Base-by-base conservation (phyloP, 2,113 vertebrate species). In the Quiscalus mexicanus region DNA sequence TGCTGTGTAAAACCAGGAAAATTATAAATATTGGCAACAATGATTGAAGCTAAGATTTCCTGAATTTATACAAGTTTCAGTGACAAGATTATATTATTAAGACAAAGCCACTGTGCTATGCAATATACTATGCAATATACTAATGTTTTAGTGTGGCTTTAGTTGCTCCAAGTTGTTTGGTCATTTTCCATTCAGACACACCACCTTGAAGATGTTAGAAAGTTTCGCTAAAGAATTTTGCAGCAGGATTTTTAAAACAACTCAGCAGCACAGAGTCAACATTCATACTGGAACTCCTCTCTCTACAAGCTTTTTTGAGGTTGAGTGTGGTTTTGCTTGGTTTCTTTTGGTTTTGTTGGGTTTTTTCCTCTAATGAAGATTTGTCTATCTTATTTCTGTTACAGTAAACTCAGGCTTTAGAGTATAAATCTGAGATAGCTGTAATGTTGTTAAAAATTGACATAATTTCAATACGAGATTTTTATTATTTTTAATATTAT, bases 201-300 rank as follows among this genome's bases (percentile, higher is more conserved):
- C 0, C 0, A 1, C 11, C 16, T 52, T 25, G 15, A 73, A 62
- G 12, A 75, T 2, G 37, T 42, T 10, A 20, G 6, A 55, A 90
- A 49, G 9, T n/a, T 71, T 59, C 22, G 4, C 4, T 33, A 23
- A 68, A n/a, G 2, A 13, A n/a, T 69, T 71, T 68, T 80, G 1
- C 35, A 83, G 23, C 1, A 73, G 9, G 3, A 42, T 25, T 47
- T 13, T 13, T 33, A 67, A 83, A 71, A 47, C 2, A 4, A 25
- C 2, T 45, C 18, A 80, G 39, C 16, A 86, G 6, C 15, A 47
- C 10, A 60, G 12, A 53, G 12, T 22, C 4, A 5, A 42, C 21
- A 10, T 41, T 37, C 12, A 52, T 20, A 28, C 4, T 37, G 39
- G 1, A 35, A 37, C 3, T 44, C 37, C 31, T 67, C 25, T 33